Base-by-base conservation (phyloP, 2,797 vertebrate genomes). In the Epinephelus malabaricus region DNA sequence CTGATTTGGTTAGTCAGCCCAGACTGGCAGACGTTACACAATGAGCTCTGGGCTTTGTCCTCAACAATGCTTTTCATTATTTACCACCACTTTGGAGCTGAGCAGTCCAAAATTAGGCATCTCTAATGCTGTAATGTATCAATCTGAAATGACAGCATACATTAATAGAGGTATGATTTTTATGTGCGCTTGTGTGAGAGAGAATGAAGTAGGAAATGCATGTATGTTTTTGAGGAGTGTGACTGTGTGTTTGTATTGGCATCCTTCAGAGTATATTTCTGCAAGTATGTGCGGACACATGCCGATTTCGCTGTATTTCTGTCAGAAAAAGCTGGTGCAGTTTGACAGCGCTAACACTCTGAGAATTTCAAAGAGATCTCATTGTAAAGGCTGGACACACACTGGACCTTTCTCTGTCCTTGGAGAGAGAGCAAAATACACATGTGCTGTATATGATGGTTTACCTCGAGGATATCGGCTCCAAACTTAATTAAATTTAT, bases 1-100 rank as follows among this genome's bases (percentile, higher is more conserved):
- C 86, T 92, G 90, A 92, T 89, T 81, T 76, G 78, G 82, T 89
- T 87, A 82, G 89, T 86, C 89, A 88, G 79, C 64, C 61, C 81
- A 79, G 87, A 90, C 83, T 69, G 89, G 81, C 90, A 89, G 84
- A 86, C 84, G 53, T 87, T 88, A 79, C 80, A 81, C 84, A 84
- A 76, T 82, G 71, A 83, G 85, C 87, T 86, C 73, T 80, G 79
- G 83, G 84, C 80, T 78, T 56, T 78, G 47, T 64, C n/a, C 30
- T 82, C 64, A 30, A 76, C 82, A 77, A 49, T n/a, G 50, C 79
- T 81, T 81, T 92, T 86, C 71, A 90, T 93, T 92, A 92, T 92
- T 93, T 86, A 91, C 54, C 65, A 78, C 79, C 69, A 46, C 74
- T 70, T 80, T 64, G 79, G 40, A 81, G 78, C 76, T 47, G 71